Evolutionary conservation across 30 jellyfish, hydroid and myxozoan genomes (phyloP).

Genomic region (Aurelia aurita complex sp. Pacific): DNA sequence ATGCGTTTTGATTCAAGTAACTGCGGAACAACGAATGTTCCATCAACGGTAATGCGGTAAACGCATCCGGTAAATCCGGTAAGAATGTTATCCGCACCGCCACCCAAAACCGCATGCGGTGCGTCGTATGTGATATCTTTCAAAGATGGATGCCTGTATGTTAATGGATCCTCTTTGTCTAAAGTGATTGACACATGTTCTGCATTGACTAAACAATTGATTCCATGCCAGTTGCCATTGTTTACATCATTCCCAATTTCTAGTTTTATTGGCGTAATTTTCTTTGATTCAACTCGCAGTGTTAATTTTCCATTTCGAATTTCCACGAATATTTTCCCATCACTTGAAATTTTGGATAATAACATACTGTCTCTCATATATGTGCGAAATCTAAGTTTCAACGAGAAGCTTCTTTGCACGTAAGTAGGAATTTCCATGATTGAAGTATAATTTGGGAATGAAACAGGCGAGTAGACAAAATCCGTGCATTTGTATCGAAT

Average conservation of each 20-base stretch:
- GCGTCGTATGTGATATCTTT: conserved; percentile 55
- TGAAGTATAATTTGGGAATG: conserved; percentile 79
- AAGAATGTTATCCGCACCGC: conserved; percentile 92
- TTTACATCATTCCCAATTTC: conserved; percentile 61
- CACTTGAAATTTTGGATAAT: conserved; percentile 69
- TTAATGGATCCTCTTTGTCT: conserved; percentile 46
- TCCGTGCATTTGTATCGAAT: conserved; percentile 69
- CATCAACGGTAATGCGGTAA: conserved; percentile 77
- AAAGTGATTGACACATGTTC: conserved; percentile 40
- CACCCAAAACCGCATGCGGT: conserved; percentile 81
- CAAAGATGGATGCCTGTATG: conserved; percentile 42
- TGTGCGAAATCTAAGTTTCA: conserved; percentile 76
- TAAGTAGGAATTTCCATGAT: conserved; percentile 71
- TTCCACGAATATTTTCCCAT: conserved; percentile 75
- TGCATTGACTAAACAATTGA: conserved; percentile 62
- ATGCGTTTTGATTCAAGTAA: conserved; percentile 39
- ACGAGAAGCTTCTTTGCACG: conserved; percentile 69
- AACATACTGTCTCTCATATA: conserved; percentile 72
- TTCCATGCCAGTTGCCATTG: conserved; percentile 97
- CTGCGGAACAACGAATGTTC: conserved; percentile 70
- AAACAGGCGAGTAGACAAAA: conserved; percentile 73
- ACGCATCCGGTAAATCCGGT: conserved; percentile 94
- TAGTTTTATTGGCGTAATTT: conserved; percentile 64
- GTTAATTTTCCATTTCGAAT: conserved; percentile 65
- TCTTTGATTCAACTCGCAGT: conserved; percentile 68